Evolutionary conservation across 2,113 vertebrate genomes (phyloP).

Genomic region (Chaetops frenatus): DNA sequence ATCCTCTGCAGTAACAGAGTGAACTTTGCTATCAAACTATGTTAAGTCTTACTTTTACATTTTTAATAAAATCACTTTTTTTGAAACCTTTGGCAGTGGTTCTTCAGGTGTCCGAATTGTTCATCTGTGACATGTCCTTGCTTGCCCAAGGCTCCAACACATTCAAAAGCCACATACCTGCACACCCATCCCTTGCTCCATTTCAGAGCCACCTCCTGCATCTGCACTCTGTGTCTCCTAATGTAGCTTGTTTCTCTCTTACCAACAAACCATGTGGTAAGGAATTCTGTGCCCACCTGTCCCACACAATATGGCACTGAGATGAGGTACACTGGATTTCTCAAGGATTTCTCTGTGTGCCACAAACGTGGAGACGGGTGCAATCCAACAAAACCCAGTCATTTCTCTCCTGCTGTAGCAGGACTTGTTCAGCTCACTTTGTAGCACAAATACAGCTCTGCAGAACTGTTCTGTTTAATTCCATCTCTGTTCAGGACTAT

Average conservation of each 20-base stretch:
- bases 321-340: background rate
- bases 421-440: background rate
- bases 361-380: background rate
- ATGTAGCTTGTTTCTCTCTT: background rate
- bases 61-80: background rate
- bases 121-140: accelerated
- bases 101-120: accelerated
- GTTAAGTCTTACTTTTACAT: background rate
- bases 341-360: background rate
- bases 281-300: background rate
- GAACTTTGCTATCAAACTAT: background rate
- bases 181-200: background rate
- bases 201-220: background rate
- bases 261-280: background rate
- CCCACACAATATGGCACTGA: background rate
- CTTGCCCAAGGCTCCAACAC: background rate
- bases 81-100: background rate
- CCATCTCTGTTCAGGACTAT: background rate
- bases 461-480: background rate
- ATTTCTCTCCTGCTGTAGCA: background rate
- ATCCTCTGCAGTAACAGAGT: background rate
- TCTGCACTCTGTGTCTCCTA: background rate
- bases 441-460: background rate
- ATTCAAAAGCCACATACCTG: background rate
- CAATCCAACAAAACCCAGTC: background rate